Evolutionary conservation across 2,113 vertebrate genomes (phyloP), one percentile per base, ranked within the genome.

Genomic region (Symphodus melops): DNA sequence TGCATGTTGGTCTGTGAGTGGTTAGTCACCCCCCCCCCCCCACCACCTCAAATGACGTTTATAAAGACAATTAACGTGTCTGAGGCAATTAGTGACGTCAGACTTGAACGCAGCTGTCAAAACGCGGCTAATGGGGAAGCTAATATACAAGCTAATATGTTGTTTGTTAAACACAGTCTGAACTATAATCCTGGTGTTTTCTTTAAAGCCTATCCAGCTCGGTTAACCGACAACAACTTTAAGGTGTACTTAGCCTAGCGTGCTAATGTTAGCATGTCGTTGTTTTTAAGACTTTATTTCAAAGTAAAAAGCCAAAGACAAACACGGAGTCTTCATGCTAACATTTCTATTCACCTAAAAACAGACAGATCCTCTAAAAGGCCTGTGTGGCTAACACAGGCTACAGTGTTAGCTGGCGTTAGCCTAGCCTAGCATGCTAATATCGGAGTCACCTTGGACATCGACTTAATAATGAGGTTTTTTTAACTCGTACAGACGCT

Each of bases 391-490:
- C 41, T 77, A 65, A 49, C 44, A 21, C 52, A 12, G 23, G 68
- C 72, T 70, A 71, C 28, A 33, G 1, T 0, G 12, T 21, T 39
- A 39, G 72, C 79, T 77, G 76, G 57, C 28, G 28, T 33, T 73
- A 84, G 73, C 76, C 10, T 85, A 85, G 77, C 82, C n/a, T 67
- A 75, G 67, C 71, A 10, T 17, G 82, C 84, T 86, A 82, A 74
- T 64, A 25, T 57, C 63, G 53, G 80, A 86, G 88, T 92, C 90
- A 92, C 91, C 91, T 93, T 93, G 89, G 90, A 65, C 79, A 81
- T 3, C 1, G 25, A 67, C 46, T 78, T 72, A n/a, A n/a, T n/a
- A n/a, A n/a, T n/a, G n/a, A n/a, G n/a, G 0, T 5, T 13, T 8
- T 13, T 8, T 10, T 28, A 19, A 4, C 60, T 49, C 9, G 0